phyloP scores from a whole-genome alignment of 2,113 vertebrate genomes.

The Ibidorhyncha struthersii region DNA sequence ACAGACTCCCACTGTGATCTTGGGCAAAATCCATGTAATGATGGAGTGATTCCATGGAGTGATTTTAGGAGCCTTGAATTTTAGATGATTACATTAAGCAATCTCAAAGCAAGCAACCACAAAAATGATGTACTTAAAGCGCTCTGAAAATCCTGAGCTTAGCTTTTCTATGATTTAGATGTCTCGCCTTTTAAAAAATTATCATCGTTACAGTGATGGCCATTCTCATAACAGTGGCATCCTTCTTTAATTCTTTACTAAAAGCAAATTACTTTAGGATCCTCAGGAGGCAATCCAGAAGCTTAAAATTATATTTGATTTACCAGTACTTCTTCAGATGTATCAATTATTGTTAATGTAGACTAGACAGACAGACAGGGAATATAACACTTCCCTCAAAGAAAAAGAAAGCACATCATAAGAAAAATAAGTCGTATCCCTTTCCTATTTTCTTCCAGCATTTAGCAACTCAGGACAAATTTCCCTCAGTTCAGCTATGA shows the following conservation, averaged over 20 bases:
- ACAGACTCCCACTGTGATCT: slow-evolving; percentile 27
- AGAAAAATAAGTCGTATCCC: neutral
- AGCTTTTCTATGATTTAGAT: slow-evolving; percentile 46
- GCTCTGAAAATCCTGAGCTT: slow-evolving; percentile 42
- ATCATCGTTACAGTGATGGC: neutral
- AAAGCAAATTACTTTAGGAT: slow-evolving; percentile 26
- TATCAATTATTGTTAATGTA: neutral
- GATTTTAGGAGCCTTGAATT: slow-evolving; percentile 67
- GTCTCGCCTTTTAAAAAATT: slow-evolving; percentile 40
- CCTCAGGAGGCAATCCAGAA: slow-evolving; percentile 7
- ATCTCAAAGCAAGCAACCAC: slow-evolving; percentile 45
- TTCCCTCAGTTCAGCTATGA: neutral
- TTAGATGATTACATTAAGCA: slow-evolving; percentile 61
- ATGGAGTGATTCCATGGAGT: slow-evolving; percentile 37
- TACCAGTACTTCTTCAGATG: neutral
- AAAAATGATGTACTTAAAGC: slow-evolving; percentile 47
- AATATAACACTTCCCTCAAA: neutral
- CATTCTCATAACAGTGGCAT: neutral
- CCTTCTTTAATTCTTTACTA: slow-evolving; percentile 4
- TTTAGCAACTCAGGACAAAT: neutral
- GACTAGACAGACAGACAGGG: neutral
- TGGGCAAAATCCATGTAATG: slow-evolving; percentile 38
- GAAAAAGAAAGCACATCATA: neutral
- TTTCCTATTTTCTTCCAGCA: neutral
- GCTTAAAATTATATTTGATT: slow-evolving; percentile 34